Evolutionary conservation across 2,888 invertebrate genomes (phyloP).

Genomic region (Polietes domitor): DNA sequence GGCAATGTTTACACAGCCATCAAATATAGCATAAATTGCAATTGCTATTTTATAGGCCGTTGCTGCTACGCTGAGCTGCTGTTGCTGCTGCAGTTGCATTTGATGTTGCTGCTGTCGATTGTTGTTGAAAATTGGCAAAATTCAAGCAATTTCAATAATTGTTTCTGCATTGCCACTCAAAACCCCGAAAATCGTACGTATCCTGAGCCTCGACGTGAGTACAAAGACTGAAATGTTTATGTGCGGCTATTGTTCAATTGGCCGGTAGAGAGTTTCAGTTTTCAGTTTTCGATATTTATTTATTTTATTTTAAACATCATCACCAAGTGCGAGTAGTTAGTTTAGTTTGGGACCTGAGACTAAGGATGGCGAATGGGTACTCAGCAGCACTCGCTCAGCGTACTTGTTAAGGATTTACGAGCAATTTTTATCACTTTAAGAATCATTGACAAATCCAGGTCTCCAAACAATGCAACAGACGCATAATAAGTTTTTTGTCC

Average conservation of each 20-base stretch:
- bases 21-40: slow-evolving; percentile 52
- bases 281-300: slow-evolving; percentile 17
- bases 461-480: slow-evolving; percentile 71
- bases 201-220: too few relatives aligned
- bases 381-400: not conserved
- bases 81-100: slow-evolving; percentile 4
- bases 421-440: slow-evolving; percentile 81
- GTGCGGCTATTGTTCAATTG: slow-evolving; percentile 55
- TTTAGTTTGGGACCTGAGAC: not conserved
- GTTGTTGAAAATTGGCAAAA: slow-evolving; percentile 33
- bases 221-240: slow-evolving; percentile 37
- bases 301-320: slow-evolving; percentile 46
- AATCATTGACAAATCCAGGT: slow-evolving; percentile 80
- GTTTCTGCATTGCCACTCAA: slow-evolving; percentile 51
- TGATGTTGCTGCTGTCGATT: not conserved
- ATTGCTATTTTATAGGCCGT: slow-evolving; percentile 46
- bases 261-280: slow-evolving; percentile 11
- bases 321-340: not conserved
- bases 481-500: slow-evolving; percentile 52
- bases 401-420: slow-evolving; percentile 81
- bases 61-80: slow-evolving; percentile 18
- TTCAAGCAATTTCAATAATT: slow-evolving; percentile 61
- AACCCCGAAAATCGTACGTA: too few relatives aligned
- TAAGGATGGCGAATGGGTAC: not conserved
- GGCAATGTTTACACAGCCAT: slow-evolving; percentile 47